Conservation (phyloP, 2,888 invertebrate species). For the Portevinia maculata region DNA sequence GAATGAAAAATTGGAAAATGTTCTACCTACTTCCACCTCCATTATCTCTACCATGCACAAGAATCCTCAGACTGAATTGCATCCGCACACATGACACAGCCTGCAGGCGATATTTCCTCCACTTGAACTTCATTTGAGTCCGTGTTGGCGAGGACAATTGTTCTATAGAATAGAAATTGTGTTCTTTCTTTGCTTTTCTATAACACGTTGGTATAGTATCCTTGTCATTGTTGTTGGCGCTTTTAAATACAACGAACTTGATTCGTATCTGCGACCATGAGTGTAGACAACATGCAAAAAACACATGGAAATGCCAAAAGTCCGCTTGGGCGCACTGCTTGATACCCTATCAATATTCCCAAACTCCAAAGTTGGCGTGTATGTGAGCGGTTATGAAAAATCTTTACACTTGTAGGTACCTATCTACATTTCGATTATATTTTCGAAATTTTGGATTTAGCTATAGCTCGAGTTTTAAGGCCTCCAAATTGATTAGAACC, state of each 20-base stretch:
- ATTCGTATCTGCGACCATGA: conserved; percentile 51
- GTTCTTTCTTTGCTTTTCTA: conserved; percentile 36
- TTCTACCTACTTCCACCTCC: conserved; percentile 6
- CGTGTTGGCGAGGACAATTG: conserved; percentile 73
- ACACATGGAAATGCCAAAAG: too few species aligned
- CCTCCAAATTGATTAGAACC: too few species aligned
- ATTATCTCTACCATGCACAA: conserved; percentile 16
- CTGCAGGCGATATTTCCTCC: conserved; percentile 70
- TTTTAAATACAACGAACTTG: conserved; percentile 70
- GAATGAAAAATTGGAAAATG: conserved; percentile 62
- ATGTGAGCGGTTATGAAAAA: too few species aligned
- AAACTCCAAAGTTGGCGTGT: too few species aligned
- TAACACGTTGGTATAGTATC: conserved; percentile 31
- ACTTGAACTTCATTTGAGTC: conserved; percentile 72
- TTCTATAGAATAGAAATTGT: conserved; percentile 61
- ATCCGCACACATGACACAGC: conserved; percentile 65
- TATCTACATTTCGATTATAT: too few species aligned
- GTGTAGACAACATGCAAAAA: conserved; percentile 10
- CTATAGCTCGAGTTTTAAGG: too few species aligned
- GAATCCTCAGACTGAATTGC: conserved; percentile 43
- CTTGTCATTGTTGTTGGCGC: conserved; percentile 55
- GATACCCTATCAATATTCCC: too few species aligned
- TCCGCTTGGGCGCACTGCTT: too few species aligned
- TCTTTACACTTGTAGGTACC: too few species aligned
- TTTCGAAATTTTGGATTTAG: too few species aligned